Conservation (phyloP, 2,888 invertebrate genomes). For the Morpho achilles region DNA sequence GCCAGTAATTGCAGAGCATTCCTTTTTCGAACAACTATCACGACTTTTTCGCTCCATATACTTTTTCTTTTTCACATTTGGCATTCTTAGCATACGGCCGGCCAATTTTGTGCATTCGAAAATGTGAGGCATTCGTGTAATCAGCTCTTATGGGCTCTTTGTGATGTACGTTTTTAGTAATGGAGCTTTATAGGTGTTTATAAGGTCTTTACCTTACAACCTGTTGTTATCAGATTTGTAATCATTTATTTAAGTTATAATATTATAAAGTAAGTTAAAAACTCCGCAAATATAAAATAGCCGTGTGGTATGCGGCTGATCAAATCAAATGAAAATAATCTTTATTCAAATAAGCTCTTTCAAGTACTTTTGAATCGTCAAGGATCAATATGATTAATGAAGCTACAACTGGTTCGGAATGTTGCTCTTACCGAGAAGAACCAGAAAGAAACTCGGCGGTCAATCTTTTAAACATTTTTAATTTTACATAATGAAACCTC, state of each 20-base stretch:
- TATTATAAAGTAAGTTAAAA: too few relatives aligned
- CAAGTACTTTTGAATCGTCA: too few relatives aligned
- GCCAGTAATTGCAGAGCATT: conserved; percentile 74
- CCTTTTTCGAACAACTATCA: conserved; percentile 77
- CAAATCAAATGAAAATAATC: too few relatives aligned
- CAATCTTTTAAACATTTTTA: too few relatives aligned
- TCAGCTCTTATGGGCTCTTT: conserved; percentile 35
- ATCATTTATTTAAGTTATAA: background rate
- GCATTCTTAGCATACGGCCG: conserved; percentile 71
- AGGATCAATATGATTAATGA: too few relatives aligned
- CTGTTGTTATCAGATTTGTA: conserved; percentile 25
- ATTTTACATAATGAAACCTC: too few relatives aligned
- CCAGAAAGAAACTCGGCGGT: too few relatives aligned
- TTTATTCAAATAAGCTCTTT: too few relatives aligned
- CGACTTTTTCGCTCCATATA: conserved; percentile 77
- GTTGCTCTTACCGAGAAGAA: too few relatives aligned
- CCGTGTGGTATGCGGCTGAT: too few relatives aligned
- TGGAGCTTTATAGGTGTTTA: conserved; percentile 36
- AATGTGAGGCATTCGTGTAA: conserved; percentile 62
- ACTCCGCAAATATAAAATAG: too few relatives aligned
- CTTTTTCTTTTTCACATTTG: conserved; percentile 54
- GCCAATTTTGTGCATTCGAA: conserved; percentile 61
- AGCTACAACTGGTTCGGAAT: too few relatives aligned
- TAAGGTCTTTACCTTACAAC: conserved; percentile 28
- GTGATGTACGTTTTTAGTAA: conserved; percentile 38